Evolutionary conservation across 2,113 vertebrate species (phyloP).

Genomic region (Hemiscyllium ocellatum): DNA sequence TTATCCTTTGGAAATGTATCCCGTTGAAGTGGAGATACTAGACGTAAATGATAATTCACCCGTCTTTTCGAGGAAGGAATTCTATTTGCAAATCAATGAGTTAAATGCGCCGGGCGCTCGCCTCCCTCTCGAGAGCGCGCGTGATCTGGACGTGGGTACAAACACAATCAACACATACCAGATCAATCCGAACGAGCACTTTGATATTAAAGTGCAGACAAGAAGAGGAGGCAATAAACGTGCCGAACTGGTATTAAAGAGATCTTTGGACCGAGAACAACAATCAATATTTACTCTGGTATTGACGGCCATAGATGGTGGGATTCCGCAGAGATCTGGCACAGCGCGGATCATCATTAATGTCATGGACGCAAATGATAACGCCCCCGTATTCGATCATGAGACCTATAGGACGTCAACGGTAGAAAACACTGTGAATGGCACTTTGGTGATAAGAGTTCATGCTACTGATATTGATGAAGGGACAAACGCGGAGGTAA

Average conservation of each 20-base stretch:
- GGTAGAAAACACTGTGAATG: neutral
- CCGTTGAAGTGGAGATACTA: conserved; percentile 45
- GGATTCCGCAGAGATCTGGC: neutral
- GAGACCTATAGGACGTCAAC: neutral
- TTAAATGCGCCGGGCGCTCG: conserved; percentile 48
- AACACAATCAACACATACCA: conserved; percentile 58
- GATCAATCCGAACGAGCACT: conserved; percentile 44
- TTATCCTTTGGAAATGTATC: conserved; percentile 51
- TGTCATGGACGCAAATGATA: conserved; percentile 59
- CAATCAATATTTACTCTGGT: neutral
- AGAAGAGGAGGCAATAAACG: neutral
- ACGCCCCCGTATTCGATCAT: neutral
- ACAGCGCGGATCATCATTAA: conserved; percentile 46
- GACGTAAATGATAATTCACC: conserved; percentile 53
- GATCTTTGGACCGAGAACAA: neutral
- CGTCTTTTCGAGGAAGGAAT: conserved; percentile 44
- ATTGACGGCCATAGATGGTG: neutral
- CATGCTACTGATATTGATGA: neutral
- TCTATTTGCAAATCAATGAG: conserved; percentile 59
- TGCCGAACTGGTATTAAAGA: conserved; percentile 48
- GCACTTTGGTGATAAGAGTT: neutral
- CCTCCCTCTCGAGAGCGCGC: conserved; percentile 57
- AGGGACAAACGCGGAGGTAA: neutral
- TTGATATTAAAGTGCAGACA: neutral
- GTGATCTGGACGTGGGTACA: conserved; percentile 55